phyloP scores from a whole-genome alignment of 2,888 invertebrate species.

The Endotricha flammealis region DNA sequence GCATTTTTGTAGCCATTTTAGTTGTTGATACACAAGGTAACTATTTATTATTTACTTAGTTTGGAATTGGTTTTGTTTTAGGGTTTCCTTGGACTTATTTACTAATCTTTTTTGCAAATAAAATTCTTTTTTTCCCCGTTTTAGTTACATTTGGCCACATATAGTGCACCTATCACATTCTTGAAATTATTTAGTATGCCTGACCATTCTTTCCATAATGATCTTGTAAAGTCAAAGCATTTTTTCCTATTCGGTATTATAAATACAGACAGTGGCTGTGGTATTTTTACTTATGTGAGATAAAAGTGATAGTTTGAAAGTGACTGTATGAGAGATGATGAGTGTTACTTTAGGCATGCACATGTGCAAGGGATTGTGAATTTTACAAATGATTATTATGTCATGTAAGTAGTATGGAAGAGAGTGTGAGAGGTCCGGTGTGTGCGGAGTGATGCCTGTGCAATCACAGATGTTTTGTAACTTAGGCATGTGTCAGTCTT shows the following conservation, averaged over 20 bases:
- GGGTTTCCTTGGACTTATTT: too few relatives aligned
- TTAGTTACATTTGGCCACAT: slow-evolving; percentile 26
- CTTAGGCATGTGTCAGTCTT: slow-evolving; percentile 62
- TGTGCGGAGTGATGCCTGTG: slow-evolving; percentile 42
- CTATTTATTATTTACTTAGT: neutral
- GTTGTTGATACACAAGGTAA: neutral
- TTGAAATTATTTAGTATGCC: slow-evolving; percentile 59
- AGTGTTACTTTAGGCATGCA: slow-evolving; percentile 76
- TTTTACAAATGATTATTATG: slow-evolving; percentile 73
- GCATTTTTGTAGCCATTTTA: slow-evolving; percentile 49
- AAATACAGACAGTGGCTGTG: slow-evolving; percentile 79
- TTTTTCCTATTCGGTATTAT: slow-evolving; percentile 77
- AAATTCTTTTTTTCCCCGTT: too few relatives aligned
- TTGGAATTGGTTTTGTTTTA: too few relatives aligned
- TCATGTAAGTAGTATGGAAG: slow-evolving; percentile 67
- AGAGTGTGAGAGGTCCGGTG: slow-evolving; percentile 41
- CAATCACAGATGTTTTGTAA: slow-evolving; percentile 64
- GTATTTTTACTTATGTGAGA: slow-evolving; percentile 75
- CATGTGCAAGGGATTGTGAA: slow-evolving; percentile 76
- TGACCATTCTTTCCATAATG: slow-evolving; percentile 68
- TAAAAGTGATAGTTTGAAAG: slow-evolving; percentile 60
- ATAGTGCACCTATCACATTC: slow-evolving; percentile 65
- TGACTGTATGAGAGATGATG: slow-evolving; percentile 55
- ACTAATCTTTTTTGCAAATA: too few relatives aligned
- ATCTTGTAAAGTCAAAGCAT: slow-evolving; percentile 67